phyloP scores from a whole-genome alignment of 30 jellyfish, hydroid and myxozoan species.

The Sanderia malayensis region DNA sequence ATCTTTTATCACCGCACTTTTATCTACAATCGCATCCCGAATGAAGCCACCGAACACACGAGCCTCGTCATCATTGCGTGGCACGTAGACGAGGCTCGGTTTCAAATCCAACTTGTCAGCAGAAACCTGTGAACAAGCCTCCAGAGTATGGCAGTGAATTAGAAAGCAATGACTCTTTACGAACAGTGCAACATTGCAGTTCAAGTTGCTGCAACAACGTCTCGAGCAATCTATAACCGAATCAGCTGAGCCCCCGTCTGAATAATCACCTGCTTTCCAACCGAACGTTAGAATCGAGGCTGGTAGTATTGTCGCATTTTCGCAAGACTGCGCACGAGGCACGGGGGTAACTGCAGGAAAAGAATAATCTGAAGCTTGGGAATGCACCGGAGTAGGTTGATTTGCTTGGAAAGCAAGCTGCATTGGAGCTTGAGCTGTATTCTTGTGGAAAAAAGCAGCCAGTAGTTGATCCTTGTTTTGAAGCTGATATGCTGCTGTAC shows the following conservation, averaged over 20 bases:
- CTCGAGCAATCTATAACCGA: constrained; percentile 27
- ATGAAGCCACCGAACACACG: constrained; percentile 45
- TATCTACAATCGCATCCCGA: constrained; percentile 35
- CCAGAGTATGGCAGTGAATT: constrained; percentile 45
- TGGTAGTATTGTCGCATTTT: constrained; percentile 31
- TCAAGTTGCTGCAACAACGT: constrained; percentile 42
- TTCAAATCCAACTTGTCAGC: constrained; percentile 36
- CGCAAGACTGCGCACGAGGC: constrained; percentile 28
- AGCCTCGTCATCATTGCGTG: constrained; percentile 43
- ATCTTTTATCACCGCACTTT: neutral
- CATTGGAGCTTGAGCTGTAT: neutral
- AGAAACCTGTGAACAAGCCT: constrained; percentile 52
- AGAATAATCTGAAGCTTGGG: neutral
- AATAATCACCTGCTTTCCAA: constrained; percentile 53
- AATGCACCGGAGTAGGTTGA: neutral
- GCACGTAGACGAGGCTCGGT: constrained; percentile 60
- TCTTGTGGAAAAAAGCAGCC: neutral
- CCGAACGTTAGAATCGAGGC: constrained; percentile 49
- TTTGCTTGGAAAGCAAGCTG: neutral
- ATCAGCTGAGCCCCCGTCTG: constrained; percentile 55
- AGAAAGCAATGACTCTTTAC: constrained; percentile 58
- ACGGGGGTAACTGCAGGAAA: neutral
- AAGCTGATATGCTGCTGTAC: too few species aligned
- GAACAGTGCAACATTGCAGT: constrained; percentile 70
- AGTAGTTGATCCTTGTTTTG: neutral